Evolutionary conservation across 1,140 invertebrate species (phyloP), one percentile per base, ranked within the genome.

Genomic region (Drosophila lacteicornis): DNA sequence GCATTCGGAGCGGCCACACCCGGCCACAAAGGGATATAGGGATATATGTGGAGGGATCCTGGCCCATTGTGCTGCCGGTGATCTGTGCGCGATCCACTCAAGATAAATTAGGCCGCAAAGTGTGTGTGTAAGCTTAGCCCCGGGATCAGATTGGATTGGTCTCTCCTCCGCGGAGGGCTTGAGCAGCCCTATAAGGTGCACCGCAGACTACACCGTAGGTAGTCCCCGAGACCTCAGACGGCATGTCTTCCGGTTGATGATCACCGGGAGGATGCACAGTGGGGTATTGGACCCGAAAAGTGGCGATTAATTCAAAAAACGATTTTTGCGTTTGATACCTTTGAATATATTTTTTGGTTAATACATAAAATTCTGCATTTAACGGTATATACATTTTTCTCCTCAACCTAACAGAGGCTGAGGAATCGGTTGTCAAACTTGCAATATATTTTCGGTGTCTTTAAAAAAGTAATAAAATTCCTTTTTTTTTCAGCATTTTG

Each of bases 61-160:
- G 65, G 50, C 27, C 53, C 60, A 75, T 66, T 60, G 82, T 85
- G 38, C 51, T 55, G 45, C 63, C 58, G 60, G 53, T 36, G 53
- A 47, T 66, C 55, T 38, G 33, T 60, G 15, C 55, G 74, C 75
- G 85, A 88, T 88, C 85, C 81, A 88, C 85, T 88, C 85, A 90
- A 79, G 78, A 88, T 88, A 90, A 85, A 85, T 90, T 88, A 85
- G 63, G 59, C 75, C 78, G 81, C 84, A 83, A 90, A 83, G 87
- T 80, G 79, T 87, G 80, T 90, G 81, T 79, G 51, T 55, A 88
- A 90, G 85, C 81, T 85, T 85, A 90, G 68, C 59, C 84, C 36
- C 8, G 17, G 75, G 82, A 75, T 82, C 76, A 73, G 40, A 38
- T 76, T 46, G 38, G 13, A 45, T 70, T 59, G 53, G 19, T n/a